Conservation (phyloP, 2,113 vertebrate species). For the Pterocles burchelli region DNA sequence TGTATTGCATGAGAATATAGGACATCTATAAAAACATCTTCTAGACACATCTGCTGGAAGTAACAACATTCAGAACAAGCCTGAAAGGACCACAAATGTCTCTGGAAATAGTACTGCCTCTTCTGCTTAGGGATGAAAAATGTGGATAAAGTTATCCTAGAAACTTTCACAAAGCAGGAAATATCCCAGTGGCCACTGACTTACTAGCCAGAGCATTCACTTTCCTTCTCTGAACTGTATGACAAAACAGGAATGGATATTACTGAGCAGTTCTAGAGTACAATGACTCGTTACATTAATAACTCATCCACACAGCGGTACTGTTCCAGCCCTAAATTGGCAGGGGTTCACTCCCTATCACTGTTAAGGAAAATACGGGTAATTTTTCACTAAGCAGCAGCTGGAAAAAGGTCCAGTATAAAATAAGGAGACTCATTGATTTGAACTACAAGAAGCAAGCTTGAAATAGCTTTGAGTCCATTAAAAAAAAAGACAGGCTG, state of each 20-base stretch:
- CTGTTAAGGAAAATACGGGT: neutral
- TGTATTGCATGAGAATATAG: accelerated
- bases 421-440: neutral
- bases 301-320: neutral
- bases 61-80: neutral
- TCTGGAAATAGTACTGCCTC: neutral
- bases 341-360: neutral
- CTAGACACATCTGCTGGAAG: neutral
- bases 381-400: neutral
- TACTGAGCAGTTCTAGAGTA: neutral
- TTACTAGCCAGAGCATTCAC: neutral
- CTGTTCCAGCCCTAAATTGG: neutral
- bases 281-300: neutral
- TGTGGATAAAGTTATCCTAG: neutral
- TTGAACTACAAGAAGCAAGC: neutral
- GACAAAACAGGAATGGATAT: neutral
- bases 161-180: neutral
- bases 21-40: neutral
- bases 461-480: neutral
- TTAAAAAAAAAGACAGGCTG: neutral
- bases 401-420: neutral
- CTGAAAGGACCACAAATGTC: neutral
- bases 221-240: neutral
- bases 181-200: neutral
- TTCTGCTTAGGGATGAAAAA: neutral